Evolutionary conservation across 1,140 invertebrate species (phyloP).

Genomic region (Drosophila seguyi): DNA sequence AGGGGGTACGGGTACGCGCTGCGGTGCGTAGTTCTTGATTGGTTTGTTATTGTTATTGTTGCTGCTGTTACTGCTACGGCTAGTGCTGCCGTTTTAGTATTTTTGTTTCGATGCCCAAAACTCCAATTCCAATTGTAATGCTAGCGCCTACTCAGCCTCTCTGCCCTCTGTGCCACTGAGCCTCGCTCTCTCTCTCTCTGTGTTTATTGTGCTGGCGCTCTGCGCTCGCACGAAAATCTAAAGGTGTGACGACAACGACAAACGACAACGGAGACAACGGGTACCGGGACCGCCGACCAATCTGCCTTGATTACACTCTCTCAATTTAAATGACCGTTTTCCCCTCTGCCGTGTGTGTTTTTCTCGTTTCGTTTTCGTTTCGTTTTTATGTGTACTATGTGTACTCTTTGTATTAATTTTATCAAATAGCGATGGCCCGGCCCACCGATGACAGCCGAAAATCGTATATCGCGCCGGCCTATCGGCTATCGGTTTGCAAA

Average conservation of each 20-base stretch:
- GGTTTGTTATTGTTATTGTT: slow-evolving; percentile 6
- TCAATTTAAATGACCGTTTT: slow-evolving; percentile 67
- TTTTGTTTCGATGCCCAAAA: background rate
- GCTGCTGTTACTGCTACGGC: background rate
- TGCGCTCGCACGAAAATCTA: slow-evolving; percentile 39
- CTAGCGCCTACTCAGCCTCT: slow-evolving; percentile 2
- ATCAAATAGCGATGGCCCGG: slow-evolving; percentile 17
- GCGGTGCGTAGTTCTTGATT: slow-evolving; percentile 19
- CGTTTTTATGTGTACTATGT: slow-evolving; percentile 22
- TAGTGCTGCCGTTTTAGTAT: background rate
- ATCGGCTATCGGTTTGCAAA: background rate
- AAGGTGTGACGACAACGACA: slow-evolving; percentile 35
- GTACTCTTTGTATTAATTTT: slow-evolving; percentile 22
- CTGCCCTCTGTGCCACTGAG: background rate
- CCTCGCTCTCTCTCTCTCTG: background rate
- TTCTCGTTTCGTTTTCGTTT: slow-evolving; percentile 57
- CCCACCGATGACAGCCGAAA: background rate
- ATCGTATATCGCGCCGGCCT: background rate
- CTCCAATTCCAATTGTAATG: slow-evolving; percentile 17
- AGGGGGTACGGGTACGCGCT: background rate
- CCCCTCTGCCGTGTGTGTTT: slow-evolving; percentile 47
- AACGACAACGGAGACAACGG: slow-evolving; percentile 6
- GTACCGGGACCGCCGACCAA: slow-evolving; percentile 49
- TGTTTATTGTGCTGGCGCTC: slow-evolving; percentile 28
- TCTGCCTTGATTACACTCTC: slow-evolving; percentile 69